phyloP scores from a whole-genome alignment of 2,888 invertebrate genomes.

The Drosophila vallismaia region DNA sequence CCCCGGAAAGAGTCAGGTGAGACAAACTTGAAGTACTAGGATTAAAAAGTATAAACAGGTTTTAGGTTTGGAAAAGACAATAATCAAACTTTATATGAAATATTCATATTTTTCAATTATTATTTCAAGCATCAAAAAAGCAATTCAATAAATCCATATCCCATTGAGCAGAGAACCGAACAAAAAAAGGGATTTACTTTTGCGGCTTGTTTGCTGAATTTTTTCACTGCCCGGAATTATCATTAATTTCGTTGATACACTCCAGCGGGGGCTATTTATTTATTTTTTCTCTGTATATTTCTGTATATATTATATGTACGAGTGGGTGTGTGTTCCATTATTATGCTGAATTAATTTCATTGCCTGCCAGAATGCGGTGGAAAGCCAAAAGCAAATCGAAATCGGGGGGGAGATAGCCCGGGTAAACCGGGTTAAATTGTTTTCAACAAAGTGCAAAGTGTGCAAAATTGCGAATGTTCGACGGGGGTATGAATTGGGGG shows the following conservation, averaged over 20 bases:
- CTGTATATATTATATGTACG: neutral
- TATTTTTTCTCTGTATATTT: neutral
- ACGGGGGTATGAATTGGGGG: neutral
- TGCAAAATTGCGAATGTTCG: conserved; percentile 6
- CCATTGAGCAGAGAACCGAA: no score
- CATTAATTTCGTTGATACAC: conserved; percentile 21
- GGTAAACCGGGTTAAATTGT: conserved; percentile 16
- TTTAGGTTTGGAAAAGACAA: no score
- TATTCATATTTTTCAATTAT: no score
- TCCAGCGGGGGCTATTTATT: conserved; percentile 24
- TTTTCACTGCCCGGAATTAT: neutral
- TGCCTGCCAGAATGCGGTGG: conserved; percentile 5
- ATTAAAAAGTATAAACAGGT: neutral
- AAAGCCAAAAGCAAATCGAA: conserved; percentile 2
- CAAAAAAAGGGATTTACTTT: neutral
- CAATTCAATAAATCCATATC: conserved; percentile 1
- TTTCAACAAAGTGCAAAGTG: conserved; percentile 25
- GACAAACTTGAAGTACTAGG: neutral
- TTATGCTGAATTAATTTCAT: conserved; percentile 21
- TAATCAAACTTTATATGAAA: no score
- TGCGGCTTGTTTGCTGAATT: neutral
- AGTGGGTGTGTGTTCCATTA: neutral
- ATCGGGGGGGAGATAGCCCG: neutral
- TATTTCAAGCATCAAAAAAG: neutral
- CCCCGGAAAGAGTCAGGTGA: neutral